Base-by-base conservation (phyloP, 2,113 vertebrate genomes). In the Macaca fascicularis region DNA sequence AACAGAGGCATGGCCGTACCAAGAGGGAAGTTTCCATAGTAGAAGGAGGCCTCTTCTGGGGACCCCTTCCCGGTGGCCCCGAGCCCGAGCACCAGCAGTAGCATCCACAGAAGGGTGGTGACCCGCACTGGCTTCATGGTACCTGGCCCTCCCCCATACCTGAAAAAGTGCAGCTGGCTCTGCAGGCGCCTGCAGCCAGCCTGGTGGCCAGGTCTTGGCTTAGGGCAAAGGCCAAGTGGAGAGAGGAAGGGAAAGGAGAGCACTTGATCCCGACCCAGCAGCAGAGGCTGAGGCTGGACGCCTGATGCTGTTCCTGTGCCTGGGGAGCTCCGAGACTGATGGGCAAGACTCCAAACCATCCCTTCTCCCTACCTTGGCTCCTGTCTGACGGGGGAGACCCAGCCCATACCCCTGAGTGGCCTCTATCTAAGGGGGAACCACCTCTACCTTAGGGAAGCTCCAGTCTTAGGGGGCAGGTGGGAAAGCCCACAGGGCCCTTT, bases 31-130 rank as follows among this genome's bases (percentile, higher is more conserved):
- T 98, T 99, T 98, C 99, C 99, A 27, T 99, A 99, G 99, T 99
- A 99, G 99, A 99, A 99, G 98, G 99, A 99, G 97, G 99, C 97
- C 98, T 99, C 99, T 98, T 99, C 99, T 98, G 99, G 99, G 76
- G 98, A 98, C 98, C 99, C 99, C 81, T 99, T 99, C 98, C 99
- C 97, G 97, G 99, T 97, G 95, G 98, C 92, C 88, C 98, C 99
- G 98, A 99, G 98, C 98, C 95, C 95, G 94, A 97, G 84, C 98
- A 98, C 92, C 97, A 99, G 97, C 98, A 98, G 48, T 38, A 99
- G 98, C 98, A 98, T 96, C 97, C 98, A 99, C 98, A 99, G 99
- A 81, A 93, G 88, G 81, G 90, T 95, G 50, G 96, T 57, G 69
- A 78, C 96, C 86, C 11, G 19, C 86, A 87, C 70, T 16, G 76